Evolutionary conservation across 2,113 vertebrate species (phyloP).

Genomic region (Falco punctatus): DNA sequence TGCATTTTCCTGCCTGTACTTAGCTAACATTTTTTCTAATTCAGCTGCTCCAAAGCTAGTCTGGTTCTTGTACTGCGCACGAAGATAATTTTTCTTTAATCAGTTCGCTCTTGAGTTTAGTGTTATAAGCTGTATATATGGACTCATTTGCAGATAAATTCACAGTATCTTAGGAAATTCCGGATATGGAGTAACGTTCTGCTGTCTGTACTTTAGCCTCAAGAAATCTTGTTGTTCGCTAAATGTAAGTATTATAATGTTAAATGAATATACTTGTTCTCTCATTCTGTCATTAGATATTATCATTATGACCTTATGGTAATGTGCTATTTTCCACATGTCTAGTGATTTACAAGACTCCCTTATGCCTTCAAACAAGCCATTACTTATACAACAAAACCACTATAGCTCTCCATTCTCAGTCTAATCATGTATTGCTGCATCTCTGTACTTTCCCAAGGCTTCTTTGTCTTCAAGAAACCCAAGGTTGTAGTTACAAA

Average conservation of each 20-base stretch:
- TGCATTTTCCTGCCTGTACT: neutral
- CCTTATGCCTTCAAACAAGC: neutral
- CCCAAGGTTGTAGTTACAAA: neutral
- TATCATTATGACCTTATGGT: neutral
- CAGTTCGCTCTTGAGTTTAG: constrained; percentile 2
- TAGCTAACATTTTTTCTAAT: neutral
- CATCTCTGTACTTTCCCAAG: neutral
- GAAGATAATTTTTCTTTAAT: neutral
- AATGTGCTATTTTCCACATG: neutral
- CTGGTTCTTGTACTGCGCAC: neutral
- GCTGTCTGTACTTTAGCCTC: neutral
- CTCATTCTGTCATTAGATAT: neutral
- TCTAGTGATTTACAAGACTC: neutral
- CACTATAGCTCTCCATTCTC: neutral
- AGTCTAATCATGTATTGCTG: neutral
- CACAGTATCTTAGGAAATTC: neutral
- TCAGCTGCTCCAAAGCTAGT: neutral
- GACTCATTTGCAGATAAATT: constrained; percentile 17
- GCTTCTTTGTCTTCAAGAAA: constrained; percentile 12
- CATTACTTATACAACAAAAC: neutral
- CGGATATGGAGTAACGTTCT: constrained; percentile 1
- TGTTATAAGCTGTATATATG: neutral
- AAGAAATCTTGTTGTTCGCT: neutral
- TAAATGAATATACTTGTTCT: neutral
- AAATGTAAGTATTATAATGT: neutral